Percentiles rank a stretch among this genome's conserved stretches.
phyloP scores from a whole-genome alignment of 2,888 invertebrate genomes.

The Mechanitis messenoides region DNA sequence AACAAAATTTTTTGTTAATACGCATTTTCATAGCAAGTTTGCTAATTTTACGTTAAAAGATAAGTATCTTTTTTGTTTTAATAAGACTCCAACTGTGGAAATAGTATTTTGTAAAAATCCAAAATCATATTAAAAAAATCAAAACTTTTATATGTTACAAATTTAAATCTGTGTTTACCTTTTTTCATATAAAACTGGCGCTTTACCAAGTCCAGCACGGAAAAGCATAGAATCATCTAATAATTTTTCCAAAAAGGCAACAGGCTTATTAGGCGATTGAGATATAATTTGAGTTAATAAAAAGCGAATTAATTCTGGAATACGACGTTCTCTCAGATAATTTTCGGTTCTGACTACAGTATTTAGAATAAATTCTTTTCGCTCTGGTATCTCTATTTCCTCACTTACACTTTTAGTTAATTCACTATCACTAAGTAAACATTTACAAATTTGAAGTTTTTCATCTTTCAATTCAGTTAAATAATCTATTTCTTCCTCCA shows the following conservation, averaged over 20 bases:
- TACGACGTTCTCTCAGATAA: slow-evolving; percentile 58
- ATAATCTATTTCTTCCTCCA: slow-evolving; percentile 34
- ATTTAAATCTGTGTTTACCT: slow-evolving; percentile 36
- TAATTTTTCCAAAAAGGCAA: slow-evolving; percentile 47
- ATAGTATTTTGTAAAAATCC: too few relatives aligned
- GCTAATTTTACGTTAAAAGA: too few relatives aligned
- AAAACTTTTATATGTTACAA: too few relatives aligned
- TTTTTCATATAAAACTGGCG: slow-evolving; percentile 59
- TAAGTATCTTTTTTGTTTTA: too few relatives aligned
- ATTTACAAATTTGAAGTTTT: slow-evolving; percentile 42
- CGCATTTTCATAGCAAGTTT: too few relatives aligned
- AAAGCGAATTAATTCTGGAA: slow-evolving; percentile 60
- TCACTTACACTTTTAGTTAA: slow-evolving; percentile 24
- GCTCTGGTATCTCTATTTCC: slow-evolving; percentile 37
- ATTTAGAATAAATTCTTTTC: slow-evolving; percentile 46
- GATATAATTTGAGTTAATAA: slow-evolving; percentile 56
- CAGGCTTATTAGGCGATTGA: slow-evolving; percentile 42
- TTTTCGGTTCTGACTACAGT: slow-evolving; percentile 52
- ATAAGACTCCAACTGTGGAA: too few relatives aligned
- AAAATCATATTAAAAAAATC: too few relatives aligned
- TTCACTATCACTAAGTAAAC: slow-evolving; percentile 37
- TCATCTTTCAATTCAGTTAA: slow-evolving; percentile 10
- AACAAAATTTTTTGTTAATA: too few relatives aligned
- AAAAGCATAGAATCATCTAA: slow-evolving; percentile 63
- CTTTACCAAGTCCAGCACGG: slow-evolving; percentile 54